Base-by-base conservation (phyloP, 2,888 invertebrate genomes). In the Ophonus ardosiacus region DNA sequence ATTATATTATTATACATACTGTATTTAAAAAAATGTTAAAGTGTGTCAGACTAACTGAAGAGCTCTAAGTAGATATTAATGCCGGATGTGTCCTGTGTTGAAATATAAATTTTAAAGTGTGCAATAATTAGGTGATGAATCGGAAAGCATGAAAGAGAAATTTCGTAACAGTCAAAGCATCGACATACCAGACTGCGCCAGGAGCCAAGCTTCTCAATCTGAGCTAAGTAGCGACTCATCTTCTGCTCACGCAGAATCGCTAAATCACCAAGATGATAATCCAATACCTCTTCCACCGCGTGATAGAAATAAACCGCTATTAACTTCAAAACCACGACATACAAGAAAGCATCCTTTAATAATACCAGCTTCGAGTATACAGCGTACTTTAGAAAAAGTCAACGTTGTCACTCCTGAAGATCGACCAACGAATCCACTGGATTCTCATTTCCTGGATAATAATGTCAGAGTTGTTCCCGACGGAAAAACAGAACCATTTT, bases 321-420 rank as follows among this genome's bases (percentile, higher is more conserved):
- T 94, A 86, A 93, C 94, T 8, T 93, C 92, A 43, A 94, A 96
- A 89, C 94, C 95, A 0, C 92, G 96, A 13, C 96, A 96, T 89
- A 95, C 96, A 84, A 92, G 97, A 57, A 97, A 96, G 89, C 95
- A 97, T 92, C 97, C 97, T 0, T 91, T 97, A 56, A 94, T 97
- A 79, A 95, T 96, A 87, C 96, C 96, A 2, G 93, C 93, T 4
- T 93, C 93, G 18, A 94, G 93, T 2, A 90, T 94, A 1, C 94
- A 94, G 87, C 91, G 94, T 59, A 94, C 94, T 0, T 88, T 95
- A 0, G 94, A 93, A 82, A 94, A 94, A 88, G 93, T 95, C 86
- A 92, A 92, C 59, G 91, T 90, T 3, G 89, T 91, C 1, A 91
- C 92, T 8, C 92, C 92, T 10, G 89, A 89, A n/a, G 91, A 85